Evolutionary conservation across 2,888 invertebrate species (phyloP).

Genomic region (Nycteola revayana): DNA sequence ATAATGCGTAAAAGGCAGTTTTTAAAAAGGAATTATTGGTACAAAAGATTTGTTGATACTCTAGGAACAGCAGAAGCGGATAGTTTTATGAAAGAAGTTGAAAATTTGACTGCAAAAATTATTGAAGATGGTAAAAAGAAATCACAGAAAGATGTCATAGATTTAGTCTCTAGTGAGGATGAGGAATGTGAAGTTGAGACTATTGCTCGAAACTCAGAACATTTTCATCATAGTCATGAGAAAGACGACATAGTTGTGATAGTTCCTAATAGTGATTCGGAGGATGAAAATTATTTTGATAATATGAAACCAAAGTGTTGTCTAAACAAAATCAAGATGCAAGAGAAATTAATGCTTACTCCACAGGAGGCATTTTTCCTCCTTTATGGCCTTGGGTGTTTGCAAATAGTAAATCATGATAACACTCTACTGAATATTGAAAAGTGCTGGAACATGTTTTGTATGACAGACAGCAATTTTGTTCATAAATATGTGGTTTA

Average conservation of each 20-base stretch:
- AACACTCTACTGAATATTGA: slow-evolving; percentile 73
- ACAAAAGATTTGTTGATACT: slow-evolving; percentile 57
- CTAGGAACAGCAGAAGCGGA: slow-evolving; percentile 38
- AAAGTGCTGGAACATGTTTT: slow-evolving; percentile 83
- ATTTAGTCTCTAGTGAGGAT: slow-evolving; percentile 73
- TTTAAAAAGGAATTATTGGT: slow-evolving; percentile 81
- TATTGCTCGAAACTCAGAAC: slow-evolving; percentile 26
- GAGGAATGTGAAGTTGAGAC: slow-evolving; percentile 37
- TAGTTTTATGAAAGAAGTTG: slow-evolving; percentile 54
- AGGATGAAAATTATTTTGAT: slow-evolving; percentile 83
- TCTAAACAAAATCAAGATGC: slow-evolving; percentile 79
- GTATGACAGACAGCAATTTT: slow-evolving; percentile 82
- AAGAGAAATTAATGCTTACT: slow-evolving; percentile 85
- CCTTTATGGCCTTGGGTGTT: slow-evolving; percentile 84
- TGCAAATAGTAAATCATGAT: slow-evolving; percentile 81
- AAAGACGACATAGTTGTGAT: slow-evolving; percentile 78
- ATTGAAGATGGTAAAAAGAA: slow-evolving; percentile 44
- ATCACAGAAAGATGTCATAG: slow-evolving; percentile 61
- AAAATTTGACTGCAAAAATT: slow-evolving; percentile 53
- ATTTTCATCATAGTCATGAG: slow-evolving; percentile 34
- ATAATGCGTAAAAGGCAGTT: slow-evolving; percentile 84
- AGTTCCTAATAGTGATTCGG: slow-evolving; percentile 85
- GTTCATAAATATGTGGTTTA: slow-evolving; percentile 88
- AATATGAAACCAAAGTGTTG: slow-evolving; percentile 83
- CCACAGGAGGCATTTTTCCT: slow-evolving; percentile 91